A percentile compares a stretch with the other conserved stretches of the same genome.
Evolutionary conservation across 2,113 vertebrate genomes (phyloP).

Genomic region (Gallinago jamesoni): DNA sequence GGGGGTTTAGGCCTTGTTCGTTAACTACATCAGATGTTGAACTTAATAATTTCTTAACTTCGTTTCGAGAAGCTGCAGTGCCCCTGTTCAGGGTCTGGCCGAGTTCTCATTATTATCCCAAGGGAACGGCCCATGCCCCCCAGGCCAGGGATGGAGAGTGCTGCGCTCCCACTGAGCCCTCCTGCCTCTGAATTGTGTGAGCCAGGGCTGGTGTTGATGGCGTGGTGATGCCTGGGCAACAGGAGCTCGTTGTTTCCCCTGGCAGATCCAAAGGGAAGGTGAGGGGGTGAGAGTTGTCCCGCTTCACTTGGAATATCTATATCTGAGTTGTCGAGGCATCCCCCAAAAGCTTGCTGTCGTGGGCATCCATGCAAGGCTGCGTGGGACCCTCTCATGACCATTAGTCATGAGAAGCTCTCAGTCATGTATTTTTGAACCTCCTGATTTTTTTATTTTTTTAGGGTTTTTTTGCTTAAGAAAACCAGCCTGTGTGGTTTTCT

Average conservation of each 20-base stretch:
- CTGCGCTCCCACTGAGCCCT: not conserved
- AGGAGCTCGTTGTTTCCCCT: not conserved
- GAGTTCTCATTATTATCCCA: not conserved
- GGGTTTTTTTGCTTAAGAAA: not conserved
- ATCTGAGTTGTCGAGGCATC: not conserved
- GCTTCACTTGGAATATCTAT: not conserved
- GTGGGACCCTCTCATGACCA: not conserved
- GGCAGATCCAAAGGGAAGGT: not conserved
- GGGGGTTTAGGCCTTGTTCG: not conserved
- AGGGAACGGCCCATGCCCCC: rapidly evolving
- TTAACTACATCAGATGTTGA: rapidly evolving
- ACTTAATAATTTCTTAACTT: not conserved
- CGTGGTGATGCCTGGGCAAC: rapidly evolving
- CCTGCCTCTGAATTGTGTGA: not conserved
- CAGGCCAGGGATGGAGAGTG: not conserved
- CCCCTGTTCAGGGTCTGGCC: not conserved
- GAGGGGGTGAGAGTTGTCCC: not conserved
- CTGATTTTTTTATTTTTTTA: not conserved
- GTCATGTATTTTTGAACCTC: not conserved
- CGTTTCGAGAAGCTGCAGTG: not conserved
- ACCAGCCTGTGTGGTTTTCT: not conserved
- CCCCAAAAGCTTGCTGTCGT: rapidly evolving
- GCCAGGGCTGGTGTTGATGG: not conserved
- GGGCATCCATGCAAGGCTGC: not conserved
- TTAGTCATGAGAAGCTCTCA: not conserved